Evolutionary conservation across 2,113 vertebrate species (phyloP).

Genomic region (Pteronura brasiliensis): DNA sequence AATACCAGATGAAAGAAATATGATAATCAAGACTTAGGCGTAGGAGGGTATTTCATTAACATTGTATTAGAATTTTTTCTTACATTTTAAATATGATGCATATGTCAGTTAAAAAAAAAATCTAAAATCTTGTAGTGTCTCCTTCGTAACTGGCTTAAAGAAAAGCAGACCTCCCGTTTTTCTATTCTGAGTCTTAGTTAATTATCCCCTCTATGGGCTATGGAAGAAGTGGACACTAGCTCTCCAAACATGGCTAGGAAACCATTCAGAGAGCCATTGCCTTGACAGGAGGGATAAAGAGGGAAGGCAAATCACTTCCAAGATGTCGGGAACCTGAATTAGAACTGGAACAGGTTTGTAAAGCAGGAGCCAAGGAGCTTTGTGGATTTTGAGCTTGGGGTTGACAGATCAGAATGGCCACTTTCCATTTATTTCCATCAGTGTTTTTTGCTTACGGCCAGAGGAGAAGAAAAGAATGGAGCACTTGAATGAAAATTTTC

Average conservation of each 20-base stretch:
- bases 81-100: background rate
- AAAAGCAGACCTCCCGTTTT: background rate
- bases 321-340: conserved; percentile 57
- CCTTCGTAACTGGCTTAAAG: background rate
- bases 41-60: background rate
- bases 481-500: background rate
- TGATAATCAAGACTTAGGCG: background rate
- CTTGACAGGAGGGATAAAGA: conserved; percentile 57
- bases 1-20: background rate
- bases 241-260: conserved; percentile 38
- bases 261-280: conserved; percentile 26
- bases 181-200: conserved; percentile 31
- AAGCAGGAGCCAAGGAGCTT: conserved; percentile 40
- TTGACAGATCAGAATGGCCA: conserved; percentile 7
- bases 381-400: conserved; percentile 9
- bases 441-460: background rate
- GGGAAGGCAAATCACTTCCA: conserved; percentile 48
- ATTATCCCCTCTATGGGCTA: background rate
- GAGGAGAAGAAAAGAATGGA: background rate
- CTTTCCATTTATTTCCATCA: background rate
- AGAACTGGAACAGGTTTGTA: conserved; percentile 61
- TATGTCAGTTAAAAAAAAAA: background rate
- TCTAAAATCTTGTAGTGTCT: background rate
- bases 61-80: background rate
- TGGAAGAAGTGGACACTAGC: conserved; percentile 23